Conservation (phyloP, 1,140 invertebrate species). For the Laodelphax striatellus region DNA sequence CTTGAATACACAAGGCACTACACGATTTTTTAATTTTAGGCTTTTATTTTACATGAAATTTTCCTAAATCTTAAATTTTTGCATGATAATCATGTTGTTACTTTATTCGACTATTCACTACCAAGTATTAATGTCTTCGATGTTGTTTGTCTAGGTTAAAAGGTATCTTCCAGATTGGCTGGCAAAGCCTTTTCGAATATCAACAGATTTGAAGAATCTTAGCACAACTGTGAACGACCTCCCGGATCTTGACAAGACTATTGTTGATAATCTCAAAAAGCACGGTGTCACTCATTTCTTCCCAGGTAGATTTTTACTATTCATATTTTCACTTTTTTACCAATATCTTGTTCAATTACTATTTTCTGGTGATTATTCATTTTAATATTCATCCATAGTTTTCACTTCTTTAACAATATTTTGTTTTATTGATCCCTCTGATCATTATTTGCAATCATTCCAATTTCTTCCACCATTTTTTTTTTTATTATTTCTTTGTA, state of each 20-base stretch:
- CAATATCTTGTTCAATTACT: background rate
- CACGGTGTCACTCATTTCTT: slow-evolving; percentile 75
- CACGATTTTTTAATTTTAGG: background rate
- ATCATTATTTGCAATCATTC: too few species aligned
- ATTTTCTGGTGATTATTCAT: too few species aligned
- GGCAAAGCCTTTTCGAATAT: slow-evolving; percentile 62
- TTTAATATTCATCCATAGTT: too few species aligned
- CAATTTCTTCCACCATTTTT: too few species aligned
- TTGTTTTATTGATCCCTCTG: too few species aligned
- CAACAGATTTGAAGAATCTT: slow-evolving; percentile 51
- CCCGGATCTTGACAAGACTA: slow-evolving; percentile 42
- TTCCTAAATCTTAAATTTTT: too few species aligned
- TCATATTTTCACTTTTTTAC: background rate
- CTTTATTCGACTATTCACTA: too few species aligned
- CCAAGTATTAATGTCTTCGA: background rate
- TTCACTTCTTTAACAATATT: too few species aligned
- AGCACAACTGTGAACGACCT: slow-evolving; percentile 44
- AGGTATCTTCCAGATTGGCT: slow-evolving; percentile 71
- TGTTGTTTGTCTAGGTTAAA: slow-evolving; percentile 16
- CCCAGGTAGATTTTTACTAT: slow-evolving; percentile 29
- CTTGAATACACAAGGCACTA: background rate
- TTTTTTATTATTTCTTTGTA: too few species aligned
- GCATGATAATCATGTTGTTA: too few species aligned
- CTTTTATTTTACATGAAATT: too few species aligned
- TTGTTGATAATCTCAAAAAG: slow-evolving; percentile 50